Percentiles rank a stretch among this genome's conserved stretches.
Conservation (phyloP, 1,140 invertebrate genomes). For the Drosophila novamexicana region DNA sequence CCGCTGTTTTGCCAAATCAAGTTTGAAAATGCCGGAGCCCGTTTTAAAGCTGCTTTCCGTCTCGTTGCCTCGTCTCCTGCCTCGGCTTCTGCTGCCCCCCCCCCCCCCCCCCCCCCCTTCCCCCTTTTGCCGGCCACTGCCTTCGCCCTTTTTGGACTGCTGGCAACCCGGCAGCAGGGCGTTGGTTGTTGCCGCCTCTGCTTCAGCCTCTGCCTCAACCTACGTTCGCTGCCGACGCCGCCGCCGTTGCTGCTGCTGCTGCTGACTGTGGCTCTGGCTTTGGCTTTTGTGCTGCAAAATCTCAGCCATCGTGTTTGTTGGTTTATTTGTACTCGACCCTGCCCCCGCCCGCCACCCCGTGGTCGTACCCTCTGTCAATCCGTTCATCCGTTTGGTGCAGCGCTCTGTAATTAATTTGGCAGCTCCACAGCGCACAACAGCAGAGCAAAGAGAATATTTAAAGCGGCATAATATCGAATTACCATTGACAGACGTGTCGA, state of each 20-base stretch:
- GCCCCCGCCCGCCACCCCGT: not conserved
- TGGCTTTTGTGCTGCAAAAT: slow-evolving; percentile 34
- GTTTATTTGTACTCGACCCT: slow-evolving; percentile 43
- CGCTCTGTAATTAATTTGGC: slow-evolving; percentile 80
- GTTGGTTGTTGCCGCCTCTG: slow-evolving; percentile 28
- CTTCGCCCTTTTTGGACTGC: slow-evolving; percentile 12
- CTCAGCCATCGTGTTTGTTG: slow-evolving; percentile 46
- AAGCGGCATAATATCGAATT: slow-evolving; percentile 74
- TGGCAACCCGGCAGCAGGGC: slow-evolving; percentile 25
- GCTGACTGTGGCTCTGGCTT: not conserved
- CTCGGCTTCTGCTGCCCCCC: not conserved
- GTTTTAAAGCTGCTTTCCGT: slow-evolving; percentile 25
- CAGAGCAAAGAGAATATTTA: slow-evolving; percentile 72
- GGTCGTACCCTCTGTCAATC: slow-evolving; percentile 23
- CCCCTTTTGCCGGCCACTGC: not conserved
- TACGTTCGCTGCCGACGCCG: not conserved
- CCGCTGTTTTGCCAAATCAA: slow-evolving; percentile 38
- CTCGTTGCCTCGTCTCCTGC: slow-evolving; percentile 12
- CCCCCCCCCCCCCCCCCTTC: too few relatives aligned
- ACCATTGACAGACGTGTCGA: slow-evolving; percentile 64
- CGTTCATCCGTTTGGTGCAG: slow-evolving; percentile 67
- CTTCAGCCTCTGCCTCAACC: not conserved
- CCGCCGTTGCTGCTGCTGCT: not conserved
- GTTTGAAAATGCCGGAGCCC: slow-evolving; percentile 31
- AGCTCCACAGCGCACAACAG: slow-evolving; percentile 53